Base-by-base conservation (phyloP, 2,113 vertebrate species). In the Chloroceryle aenea region DNA sequence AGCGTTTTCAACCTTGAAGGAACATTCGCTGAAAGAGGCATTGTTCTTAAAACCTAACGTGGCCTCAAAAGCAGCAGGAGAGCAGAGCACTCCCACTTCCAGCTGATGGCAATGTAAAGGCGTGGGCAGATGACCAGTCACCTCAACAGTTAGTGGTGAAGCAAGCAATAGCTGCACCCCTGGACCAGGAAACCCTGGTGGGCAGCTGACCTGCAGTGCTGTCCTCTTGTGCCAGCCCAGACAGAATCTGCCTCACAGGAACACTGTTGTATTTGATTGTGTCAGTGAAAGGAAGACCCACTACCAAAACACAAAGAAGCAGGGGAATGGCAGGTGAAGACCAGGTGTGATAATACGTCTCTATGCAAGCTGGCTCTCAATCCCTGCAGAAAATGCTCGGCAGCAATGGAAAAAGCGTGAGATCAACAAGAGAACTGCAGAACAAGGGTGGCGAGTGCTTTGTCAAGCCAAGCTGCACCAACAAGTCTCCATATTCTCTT, bases 201-300 rank as follows among this genome's bases (percentile, higher is more conserved):
- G 22, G 48, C 40, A 62, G 47, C 34, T 42, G 47, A 56, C 27
- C 14, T 11, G 55, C 76, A 62, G 27, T 7, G 21, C 48, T 14
- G 6, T 48, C 14, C 26, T 55, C 40, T 15, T 36, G 34, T 36
- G 30, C 22, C 62, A 62, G 55, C 17, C 25, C 38, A 17, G 30
- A 7, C 1, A 2, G 42, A 14, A n/a, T 8, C 8, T 7, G 36
- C 18, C 20, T n/a, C 30, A 12, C 11, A 50, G 32, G 21, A 36
- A 58, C 0, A 0, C 22, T 11, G 32, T 15, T 1, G 0, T 17
- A 5, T 18, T 58, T 38, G 19, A 38, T 15, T 2, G 36, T 6
- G 27, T 22, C 36, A 34, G 19, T 58, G 48, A 21, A 45, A 69
- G 62, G 25, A n/a, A 45, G 56, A 45, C 4, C 17, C 0, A 4